phyloP scores from a whole-genome alignment of 92 coral and sea anemone species.

The Umimayanthus kanabou region DNA sequence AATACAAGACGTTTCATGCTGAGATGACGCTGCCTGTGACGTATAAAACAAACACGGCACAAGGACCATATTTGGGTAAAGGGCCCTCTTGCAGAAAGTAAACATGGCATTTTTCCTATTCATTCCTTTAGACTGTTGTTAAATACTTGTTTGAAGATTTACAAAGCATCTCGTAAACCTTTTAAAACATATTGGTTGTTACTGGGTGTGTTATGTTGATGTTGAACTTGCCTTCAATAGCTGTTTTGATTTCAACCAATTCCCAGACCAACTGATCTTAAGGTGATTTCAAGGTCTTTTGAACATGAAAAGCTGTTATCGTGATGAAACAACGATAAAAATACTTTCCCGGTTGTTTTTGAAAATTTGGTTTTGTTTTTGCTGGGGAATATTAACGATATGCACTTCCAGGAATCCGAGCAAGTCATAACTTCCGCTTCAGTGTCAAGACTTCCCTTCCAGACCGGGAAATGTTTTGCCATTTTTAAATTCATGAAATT shows the following conservation, averaged over 20 bases:
- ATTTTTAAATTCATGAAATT: background rate
- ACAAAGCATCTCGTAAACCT: no score
- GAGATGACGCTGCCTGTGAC: background rate
- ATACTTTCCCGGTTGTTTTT: background rate
- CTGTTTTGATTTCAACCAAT: background rate
- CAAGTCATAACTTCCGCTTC: background rate
- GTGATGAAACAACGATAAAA: background rate
- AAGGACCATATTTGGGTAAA: background rate
- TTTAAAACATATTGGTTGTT: no score
- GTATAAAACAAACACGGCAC: background rate
- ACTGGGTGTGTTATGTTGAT: no score
- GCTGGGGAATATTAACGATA: background rate
- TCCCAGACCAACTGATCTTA: no score
- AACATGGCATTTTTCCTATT: background rate
- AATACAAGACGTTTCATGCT: background rate
- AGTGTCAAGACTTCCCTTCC: background rate
- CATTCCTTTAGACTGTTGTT: background rate
- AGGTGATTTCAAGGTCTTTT: no score
- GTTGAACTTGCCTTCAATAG: background rate
- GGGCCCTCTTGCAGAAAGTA: background rate
- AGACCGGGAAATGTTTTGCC: background rate
- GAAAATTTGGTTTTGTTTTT: background rate
- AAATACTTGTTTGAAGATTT: background rate
- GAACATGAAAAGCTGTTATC: background rate
- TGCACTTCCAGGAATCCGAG: background rate